Evolutionary conservation across 2,797 vertebrate genomes (phyloP).

Genomic region (Corythornis leucogaster): DNA sequence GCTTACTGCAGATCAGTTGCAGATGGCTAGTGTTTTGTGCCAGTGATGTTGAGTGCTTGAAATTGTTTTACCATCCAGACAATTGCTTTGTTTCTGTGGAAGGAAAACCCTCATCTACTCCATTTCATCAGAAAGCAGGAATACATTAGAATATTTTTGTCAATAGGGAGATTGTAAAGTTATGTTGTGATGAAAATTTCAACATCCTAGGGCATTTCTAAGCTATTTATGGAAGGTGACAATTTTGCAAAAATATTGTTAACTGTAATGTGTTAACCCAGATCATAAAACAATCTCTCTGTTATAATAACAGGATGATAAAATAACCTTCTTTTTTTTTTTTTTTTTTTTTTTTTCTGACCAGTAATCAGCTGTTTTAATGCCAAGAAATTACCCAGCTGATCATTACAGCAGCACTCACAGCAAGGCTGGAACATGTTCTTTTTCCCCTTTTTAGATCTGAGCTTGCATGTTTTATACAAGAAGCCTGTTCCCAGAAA

Average conservation of each 20-base stretch:
- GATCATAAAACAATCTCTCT: not conserved
- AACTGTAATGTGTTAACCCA: not conserved
- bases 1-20: constrained; percentile 6
- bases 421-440: not conserved
- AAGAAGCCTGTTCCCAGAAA: not conserved
- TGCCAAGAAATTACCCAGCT: not conserved
- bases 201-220: not conserved
- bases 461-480: not conserved
- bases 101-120: not conserved
- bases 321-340: not conserved
- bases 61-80: not conserved
- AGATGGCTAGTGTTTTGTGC: not conserved
- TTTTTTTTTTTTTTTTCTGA: not conserved
- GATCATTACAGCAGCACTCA: not conserved
- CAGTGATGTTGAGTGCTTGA: not conserved
- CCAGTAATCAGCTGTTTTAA: not conserved
- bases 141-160: not conserved
- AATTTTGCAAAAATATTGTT: not conserved
- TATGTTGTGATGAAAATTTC: not conserved
- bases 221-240: not conserved
- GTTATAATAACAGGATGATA: not conserved
- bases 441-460: not conserved
- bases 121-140: not conserved
- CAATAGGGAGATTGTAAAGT: not conserved
- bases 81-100: not conserved